Percentiles rank a stretch among this genome's conserved stretches.
Conservation (phyloP, 2,113 vertebrate genomes). For the Entelurus aequoreus region DNA sequence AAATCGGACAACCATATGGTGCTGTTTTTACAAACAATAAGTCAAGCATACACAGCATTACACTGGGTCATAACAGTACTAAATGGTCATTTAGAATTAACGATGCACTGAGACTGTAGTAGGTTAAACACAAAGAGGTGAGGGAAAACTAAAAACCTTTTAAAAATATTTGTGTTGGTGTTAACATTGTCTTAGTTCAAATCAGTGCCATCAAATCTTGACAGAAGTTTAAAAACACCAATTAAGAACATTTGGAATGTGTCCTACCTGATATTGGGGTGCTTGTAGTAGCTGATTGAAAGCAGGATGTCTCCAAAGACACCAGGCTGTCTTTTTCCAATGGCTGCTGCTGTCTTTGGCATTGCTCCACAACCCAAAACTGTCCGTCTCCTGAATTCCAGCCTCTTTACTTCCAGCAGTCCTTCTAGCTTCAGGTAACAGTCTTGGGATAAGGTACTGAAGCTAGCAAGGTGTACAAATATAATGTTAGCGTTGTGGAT, state of each 20-base stretch:
- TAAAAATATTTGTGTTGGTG: too few relatives aligned
- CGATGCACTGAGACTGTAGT: too few relatives aligned
- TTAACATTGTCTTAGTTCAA: background rate
- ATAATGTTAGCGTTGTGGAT: background rate
- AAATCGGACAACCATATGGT: too few relatives aligned
- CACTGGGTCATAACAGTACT: too few relatives aligned
- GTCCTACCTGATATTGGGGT: slow-evolving; percentile 62
- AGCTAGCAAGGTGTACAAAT: slow-evolving; percentile 67
- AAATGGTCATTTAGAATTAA: too few relatives aligned
- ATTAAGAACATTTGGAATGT: background rate
- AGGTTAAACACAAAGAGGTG: too few relatives aligned
- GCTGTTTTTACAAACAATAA: too few relatives aligned
- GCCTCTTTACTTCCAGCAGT: background rate
- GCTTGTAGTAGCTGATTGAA: slow-evolving; percentile 63
- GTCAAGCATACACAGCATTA: too few relatives aligned
- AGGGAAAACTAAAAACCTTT: too few relatives aligned
- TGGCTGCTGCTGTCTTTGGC: slow-evolving; percentile 20
- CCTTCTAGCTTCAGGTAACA: slow-evolving; percentile 69
- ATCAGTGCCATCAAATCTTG: background rate
- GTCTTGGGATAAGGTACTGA: slow-evolving; percentile 74
- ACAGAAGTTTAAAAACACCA: background rate
- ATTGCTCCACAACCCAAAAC: slow-evolving; percentile 35
- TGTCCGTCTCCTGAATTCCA: slow-evolving; percentile 10
- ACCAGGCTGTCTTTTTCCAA: slow-evolving; percentile 64
- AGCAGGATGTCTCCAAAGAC: slow-evolving; percentile 73